Base-by-base conservation (phyloP, 1,140 invertebrate genomes). In the Drosophila tani region DNA sequence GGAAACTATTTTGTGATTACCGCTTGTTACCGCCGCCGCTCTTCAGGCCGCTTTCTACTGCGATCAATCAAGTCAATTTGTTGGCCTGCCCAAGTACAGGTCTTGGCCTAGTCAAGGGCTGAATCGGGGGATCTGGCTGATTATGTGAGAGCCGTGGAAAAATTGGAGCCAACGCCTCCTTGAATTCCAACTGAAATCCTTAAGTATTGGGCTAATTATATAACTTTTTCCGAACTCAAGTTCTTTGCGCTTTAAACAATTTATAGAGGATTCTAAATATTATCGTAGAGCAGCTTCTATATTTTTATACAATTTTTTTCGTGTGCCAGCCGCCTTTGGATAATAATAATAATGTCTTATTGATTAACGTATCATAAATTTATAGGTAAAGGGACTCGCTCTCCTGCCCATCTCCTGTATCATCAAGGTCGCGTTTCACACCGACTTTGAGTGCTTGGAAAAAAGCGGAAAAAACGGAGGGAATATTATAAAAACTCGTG, bases 11-110 rank as follows among this genome's bases (percentile, higher is more conserved):
- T 74, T 71, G 75, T 85, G 82, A 85, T 85, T 85, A 86, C 82
- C 82, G 82, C 80, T 87, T 78, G 68, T 85, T 79, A 64, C 62
- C 79, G 82, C 66, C 71, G 82, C 69, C 75, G 79, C 71, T 87
- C 80, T 87, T 87, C 76, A 82, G 82, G 67, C 71, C 66, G 84
- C 83, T 83, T 87, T 87, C 80, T 80, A 88, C 75, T 67, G 80
- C 80, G 77, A 87, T 87, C 84, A 87, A 88, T 87, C 84, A 87
- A 87, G 56, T 81, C 84, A 80, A 82, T 88, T 83, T 87, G 77
- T 87, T 75, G 76, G 53, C 73, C 77, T 78, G 74, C 73, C 77
- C 63, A 77, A 77, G 27, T 12, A 64, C 21, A 35, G 50, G 32
- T 21, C 29, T 53, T 29, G 49, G 32, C 51, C 29, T 11, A 57